Evolutionary conservation across 2,113 vertebrate species (phyloP).

Genomic region (Cyanoliseus patagonus): DNA sequence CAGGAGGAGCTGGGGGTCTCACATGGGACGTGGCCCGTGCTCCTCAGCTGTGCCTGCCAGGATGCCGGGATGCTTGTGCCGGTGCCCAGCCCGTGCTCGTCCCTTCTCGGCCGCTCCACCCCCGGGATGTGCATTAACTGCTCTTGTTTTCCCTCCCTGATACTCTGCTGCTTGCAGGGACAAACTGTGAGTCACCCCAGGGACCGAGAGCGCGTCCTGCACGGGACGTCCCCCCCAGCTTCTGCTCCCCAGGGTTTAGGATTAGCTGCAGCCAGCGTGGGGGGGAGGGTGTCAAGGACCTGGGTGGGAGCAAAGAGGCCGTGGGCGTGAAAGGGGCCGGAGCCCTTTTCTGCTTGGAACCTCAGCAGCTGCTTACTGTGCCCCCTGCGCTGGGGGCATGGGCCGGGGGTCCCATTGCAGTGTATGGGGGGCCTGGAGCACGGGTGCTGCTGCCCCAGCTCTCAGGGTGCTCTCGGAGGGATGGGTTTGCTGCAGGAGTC

Average conservation of each 20-base stretch:
- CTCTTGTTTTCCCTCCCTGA: slow-evolving; percentile 84
- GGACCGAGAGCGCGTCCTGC: slow-evolving; percentile 64
- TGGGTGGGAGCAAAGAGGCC: neutral
- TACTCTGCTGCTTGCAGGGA: slow-evolving; percentile 88
- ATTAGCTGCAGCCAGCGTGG: slow-evolving; percentile 75
- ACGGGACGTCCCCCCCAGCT: slow-evolving; percentile 68
- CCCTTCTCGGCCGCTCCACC: neutral
- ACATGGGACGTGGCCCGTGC: neutral
- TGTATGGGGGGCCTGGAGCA: rapidly evolving
- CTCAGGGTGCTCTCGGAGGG: neutral
- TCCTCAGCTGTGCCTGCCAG: neutral
- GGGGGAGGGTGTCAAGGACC: neutral
- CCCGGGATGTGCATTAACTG: slow-evolving; percentile 78
- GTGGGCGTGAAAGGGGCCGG: neutral
- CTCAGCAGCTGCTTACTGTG: neutral
- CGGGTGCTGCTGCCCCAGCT: neutral
- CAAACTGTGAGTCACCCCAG: slow-evolving; percentile 91
- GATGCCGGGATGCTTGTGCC: neutral
- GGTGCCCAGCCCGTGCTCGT: neutral
- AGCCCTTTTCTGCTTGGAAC: slow-evolving; percentile 7
- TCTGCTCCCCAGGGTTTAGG: slow-evolving; percentile 66
- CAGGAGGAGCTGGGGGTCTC: neutral
- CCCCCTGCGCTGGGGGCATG: neutral
- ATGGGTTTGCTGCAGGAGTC: neutral
- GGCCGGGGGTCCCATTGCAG: neutral